Evolutionary conservation across 2,888 invertebrate species (phyloP).

Genomic region (Sphecodes monilicornis): DNA sequence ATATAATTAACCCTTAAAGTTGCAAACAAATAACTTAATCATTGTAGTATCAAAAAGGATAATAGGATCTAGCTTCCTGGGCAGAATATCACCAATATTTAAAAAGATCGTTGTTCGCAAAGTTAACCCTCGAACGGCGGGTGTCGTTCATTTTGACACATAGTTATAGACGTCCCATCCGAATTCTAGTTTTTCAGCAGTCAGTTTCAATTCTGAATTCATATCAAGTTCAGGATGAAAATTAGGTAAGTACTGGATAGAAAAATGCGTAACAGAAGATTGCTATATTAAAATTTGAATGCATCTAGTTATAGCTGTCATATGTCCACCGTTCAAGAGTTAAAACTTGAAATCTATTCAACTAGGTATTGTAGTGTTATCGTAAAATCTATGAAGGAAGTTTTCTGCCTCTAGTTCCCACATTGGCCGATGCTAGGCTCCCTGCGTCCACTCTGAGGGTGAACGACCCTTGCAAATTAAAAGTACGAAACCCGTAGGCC

Average conservation of each 20-base stretch:
- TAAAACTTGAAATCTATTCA: background rate
- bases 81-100: too few relatives aligned
- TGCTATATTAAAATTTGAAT: too few relatives aligned
- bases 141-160: too few relatives aligned
- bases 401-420: constrained; percentile 8
- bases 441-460: constrained; percentile 34
- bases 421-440: background rate
- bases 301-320: background rate
- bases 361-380: constrained; percentile 2
- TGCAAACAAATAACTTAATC: too few relatives aligned
- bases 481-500: constrained; percentile 4
- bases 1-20: background rate
- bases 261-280: too few relatives aligned
- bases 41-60: too few relatives aligned
- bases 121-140: background rate
- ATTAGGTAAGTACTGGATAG: background rate
- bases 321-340: background rate
- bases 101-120: too few relatives aligned
- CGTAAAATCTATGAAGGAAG: constrained; percentile 15
- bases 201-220: background rate
- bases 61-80: too few relatives aligned
- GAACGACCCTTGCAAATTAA: constrained; percentile 47
- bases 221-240: background rate
- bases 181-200: background rate
- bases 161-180: too few relatives aligned